phyloP scores from a whole-genome alignment of 2,797 vertebrate species.

The Heliangelus exortis region DNA sequence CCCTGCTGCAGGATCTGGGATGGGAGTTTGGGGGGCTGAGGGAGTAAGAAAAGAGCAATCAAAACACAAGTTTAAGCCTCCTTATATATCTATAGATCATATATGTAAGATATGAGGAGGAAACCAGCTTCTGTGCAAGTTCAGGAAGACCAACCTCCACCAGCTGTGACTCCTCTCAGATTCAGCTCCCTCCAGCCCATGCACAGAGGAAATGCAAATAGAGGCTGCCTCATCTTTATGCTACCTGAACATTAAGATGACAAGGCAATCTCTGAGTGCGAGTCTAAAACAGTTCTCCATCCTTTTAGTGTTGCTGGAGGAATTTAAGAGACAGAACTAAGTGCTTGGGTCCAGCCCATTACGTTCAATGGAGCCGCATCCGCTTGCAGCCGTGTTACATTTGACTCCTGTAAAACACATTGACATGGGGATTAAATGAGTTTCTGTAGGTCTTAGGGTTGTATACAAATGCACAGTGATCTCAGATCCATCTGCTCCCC shows the following conservation, averaged over 20 bases:
- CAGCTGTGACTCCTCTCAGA: not conserved
- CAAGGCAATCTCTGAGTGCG: slow-evolving; percentile 2
- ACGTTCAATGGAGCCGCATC: slow-evolving; percentile 25
- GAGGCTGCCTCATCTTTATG: slow-evolving; percentile 32
- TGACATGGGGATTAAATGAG: slow-evolving; percentile 40
- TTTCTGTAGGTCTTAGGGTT: slow-evolving; percentile 57
- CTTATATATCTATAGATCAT: not conserved
- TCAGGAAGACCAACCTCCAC: not conserved
- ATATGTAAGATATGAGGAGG: not conserved
- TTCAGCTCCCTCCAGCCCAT: not conserved
- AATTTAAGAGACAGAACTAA: slow-evolving; percentile 30
- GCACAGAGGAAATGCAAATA: not conserved
- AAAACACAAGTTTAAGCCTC: not conserved
- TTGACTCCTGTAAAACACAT: slow-evolving; percentile 46
- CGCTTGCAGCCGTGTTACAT: not conserved
- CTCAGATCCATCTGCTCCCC: slow-evolving; percentile 68
- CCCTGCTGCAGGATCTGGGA: not conserved
- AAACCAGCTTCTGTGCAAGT: not conserved
- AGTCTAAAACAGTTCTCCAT: not conserved
- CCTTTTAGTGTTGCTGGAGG: slow-evolving; percentile 5
- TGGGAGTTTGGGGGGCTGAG: not conserved
- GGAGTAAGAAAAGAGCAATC: not conserved
- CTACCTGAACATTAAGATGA: slow-evolving; percentile 48
- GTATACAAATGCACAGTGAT: slow-evolving; percentile 67
- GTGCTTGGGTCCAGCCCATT: slow-evolving; percentile 49